These are phyloP conservation scores for Megaceryle torquata DNA, from an alignment of 2,113 vertebrate species.

Conservation along the genomic window DNA sequence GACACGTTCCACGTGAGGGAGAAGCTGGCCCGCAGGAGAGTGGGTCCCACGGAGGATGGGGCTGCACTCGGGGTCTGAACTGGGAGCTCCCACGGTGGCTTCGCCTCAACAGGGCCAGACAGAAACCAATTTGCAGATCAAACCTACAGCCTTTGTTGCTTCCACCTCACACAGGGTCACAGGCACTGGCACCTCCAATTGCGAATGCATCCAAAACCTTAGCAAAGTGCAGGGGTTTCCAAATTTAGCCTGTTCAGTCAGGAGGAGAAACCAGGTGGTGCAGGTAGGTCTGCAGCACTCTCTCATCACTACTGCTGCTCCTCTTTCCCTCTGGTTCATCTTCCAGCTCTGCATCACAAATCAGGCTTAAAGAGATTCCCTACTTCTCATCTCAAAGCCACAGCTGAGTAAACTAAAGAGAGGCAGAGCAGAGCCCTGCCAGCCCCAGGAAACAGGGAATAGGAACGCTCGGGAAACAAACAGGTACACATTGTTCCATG, in stretches of 20 bases:
- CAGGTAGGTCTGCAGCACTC: neutral
- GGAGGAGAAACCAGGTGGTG: neutral
- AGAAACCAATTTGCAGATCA: neutral
- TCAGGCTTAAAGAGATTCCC: neutral
- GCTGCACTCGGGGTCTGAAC: neutral
- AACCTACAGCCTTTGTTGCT: neutral
- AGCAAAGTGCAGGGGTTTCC: neutral
- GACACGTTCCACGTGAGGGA: neutral
- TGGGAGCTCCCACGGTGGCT: accelerated
- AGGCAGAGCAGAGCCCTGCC: neutral
- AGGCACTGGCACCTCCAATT: neutral
- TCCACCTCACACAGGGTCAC: accelerated
- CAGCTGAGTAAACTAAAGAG: neutral
- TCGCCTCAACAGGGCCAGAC: neutral
- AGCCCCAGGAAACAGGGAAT: neutral
- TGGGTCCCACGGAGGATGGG: accelerated
- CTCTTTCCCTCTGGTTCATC: neutral
- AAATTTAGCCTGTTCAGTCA: neutral
- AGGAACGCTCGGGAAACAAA: neutral
- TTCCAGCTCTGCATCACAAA: neutral
- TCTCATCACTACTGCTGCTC: neutral
- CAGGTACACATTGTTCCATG: neutral
- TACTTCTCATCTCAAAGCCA: neutral
- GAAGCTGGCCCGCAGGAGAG: neutral
- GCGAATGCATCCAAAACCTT: accelerated